Conservation (phyloP, 2,888 invertebrate species). For the Linyphia triangularis region DNA sequence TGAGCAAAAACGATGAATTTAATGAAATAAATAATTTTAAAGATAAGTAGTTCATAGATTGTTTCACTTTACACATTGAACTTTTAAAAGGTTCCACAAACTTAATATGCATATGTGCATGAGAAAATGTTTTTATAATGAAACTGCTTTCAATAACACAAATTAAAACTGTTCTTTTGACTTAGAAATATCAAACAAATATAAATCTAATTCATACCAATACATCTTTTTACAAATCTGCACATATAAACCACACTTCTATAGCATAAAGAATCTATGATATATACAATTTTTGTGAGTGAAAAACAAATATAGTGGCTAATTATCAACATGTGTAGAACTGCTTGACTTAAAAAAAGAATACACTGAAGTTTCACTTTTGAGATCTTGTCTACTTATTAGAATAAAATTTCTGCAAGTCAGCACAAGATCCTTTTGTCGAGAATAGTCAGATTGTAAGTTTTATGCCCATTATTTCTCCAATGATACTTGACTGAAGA, state of each 20-base stretch:
- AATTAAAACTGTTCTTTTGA: slow-evolving; percentile 12
- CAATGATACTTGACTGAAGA: neutral
- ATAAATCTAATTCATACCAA: slow-evolving; percentile 35
- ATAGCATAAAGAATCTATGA: slow-evolving; percentile 51
- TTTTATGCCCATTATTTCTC: neutral
- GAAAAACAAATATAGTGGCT: slow-evolving; percentile 27
- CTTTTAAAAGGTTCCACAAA: too few species aligned
- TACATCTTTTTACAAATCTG: slow-evolving; percentile 55
- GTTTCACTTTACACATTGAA: too few species aligned
- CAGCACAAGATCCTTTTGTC: slow-evolving; percentile 15
- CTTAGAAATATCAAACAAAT: slow-evolving; percentile 60
- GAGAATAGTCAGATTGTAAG: slow-evolving; percentile 10
- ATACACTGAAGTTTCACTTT: neutral
- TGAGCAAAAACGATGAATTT: too few species aligned
- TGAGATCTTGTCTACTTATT: neutral
- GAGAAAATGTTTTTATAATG: neutral
- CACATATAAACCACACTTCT: slow-evolving; percentile 26
- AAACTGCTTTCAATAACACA: neutral
- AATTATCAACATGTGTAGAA: slow-evolving; percentile 36
- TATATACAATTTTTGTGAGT: slow-evolving; percentile 55
- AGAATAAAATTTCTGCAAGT: neutral
- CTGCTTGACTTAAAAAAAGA: slow-evolving; percentile 11
- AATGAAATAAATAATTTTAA: too few species aligned
- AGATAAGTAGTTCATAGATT: too few species aligned
- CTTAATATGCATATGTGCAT: too few species aligned